Conservation (phyloP, 2,113 vertebrate genomes). For the Polypterus bichir region DNA sequence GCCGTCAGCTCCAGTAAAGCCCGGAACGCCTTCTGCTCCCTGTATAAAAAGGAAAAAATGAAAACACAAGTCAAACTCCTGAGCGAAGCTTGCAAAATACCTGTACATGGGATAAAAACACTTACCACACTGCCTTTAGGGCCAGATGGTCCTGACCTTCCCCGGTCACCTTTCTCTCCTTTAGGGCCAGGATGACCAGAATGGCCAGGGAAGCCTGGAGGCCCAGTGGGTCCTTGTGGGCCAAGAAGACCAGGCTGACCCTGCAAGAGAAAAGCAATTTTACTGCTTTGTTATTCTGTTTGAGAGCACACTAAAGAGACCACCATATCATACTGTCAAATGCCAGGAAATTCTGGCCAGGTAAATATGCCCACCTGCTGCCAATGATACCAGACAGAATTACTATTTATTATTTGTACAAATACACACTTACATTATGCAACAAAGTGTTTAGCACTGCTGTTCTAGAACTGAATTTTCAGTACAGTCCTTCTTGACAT, state of each 20-base stretch:
- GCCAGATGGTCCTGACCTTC: slow-evolving; percentile 56
- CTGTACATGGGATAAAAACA: not conserved
- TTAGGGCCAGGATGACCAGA: slow-evolving; percentile 70
- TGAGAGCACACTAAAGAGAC: no score
- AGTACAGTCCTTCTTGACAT: no score
- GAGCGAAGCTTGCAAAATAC: no score
- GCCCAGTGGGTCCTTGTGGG: slow-evolving; percentile 60
- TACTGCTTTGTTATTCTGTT: not conserved
- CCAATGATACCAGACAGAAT: no score
- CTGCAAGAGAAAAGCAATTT: slow-evolving; percentile 40
- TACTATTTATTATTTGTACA: no score
- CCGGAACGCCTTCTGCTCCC: slow-evolving; percentile 79
- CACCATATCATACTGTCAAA: no score
- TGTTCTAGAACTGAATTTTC: no score
- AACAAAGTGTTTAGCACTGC: no score
- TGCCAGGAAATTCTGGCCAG: no score
- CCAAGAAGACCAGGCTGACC: slow-evolving; percentile 74
- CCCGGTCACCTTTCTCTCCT: slow-evolving; percentile 76
- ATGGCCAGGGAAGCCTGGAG: slow-evolving; percentile 63
- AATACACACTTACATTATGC: no score
- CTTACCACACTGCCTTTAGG: slow-evolving; percentile 76
- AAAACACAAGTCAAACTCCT: no score
- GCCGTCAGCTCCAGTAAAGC: slow-evolving; percentile 76
- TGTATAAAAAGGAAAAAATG: slow-evolving; percentile 28
- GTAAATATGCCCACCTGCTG: no score